Base-by-base conservation (phyloP, 2,888 invertebrate genomes). In the Acholoe squamosa region DNA sequence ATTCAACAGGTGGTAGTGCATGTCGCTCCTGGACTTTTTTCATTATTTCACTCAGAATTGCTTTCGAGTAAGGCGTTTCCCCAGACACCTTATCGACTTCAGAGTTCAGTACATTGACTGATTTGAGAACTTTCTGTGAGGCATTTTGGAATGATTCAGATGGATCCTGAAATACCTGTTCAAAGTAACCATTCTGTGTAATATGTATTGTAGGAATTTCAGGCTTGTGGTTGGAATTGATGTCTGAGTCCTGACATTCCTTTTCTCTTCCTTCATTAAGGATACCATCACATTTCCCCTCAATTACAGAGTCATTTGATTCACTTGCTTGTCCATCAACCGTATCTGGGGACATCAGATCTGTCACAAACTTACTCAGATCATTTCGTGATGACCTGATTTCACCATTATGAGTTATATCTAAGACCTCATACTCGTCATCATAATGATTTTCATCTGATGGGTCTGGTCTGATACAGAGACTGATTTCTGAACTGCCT, bases 1-100 rank as follows among this genome's bases (percentile, higher is more conserved):
- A 28, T 31, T 89, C 89, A 7, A 89, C 89, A 19, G 89, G 89
- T 31, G 89, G 89, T 33, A 89, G n/a, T 19, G 43, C 31, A 1
- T 25, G n/a, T 67, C 67, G 14, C 31, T 67, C 43, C 34, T 89
- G 67, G 10, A 43, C 67, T 14, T 67, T 67, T 43, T 89, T 89
- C 67, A 89, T 1, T n/a, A 89, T 67, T 16, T 54, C 61, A 14
- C 19, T 10, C 43, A 67, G 67, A 7, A 86, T 80, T 25, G 34
- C 43, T n/a, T 19, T 80, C 5, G 33, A 34, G 80, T 33, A 19
- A 80, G 43, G 14, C 34, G 31, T 33, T 80, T 43, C 80, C 34
- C n/a, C 80, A 7, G 34, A 10, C 7, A 34, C 80, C 5, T 16
- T 28, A 5, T 76, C 76, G 3, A 76, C 28, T 76, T 76, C 76